Evolutionary conservation across 2,797 vertebrate species (phyloP).

Genomic region (Synanceia verrucosa): DNA sequence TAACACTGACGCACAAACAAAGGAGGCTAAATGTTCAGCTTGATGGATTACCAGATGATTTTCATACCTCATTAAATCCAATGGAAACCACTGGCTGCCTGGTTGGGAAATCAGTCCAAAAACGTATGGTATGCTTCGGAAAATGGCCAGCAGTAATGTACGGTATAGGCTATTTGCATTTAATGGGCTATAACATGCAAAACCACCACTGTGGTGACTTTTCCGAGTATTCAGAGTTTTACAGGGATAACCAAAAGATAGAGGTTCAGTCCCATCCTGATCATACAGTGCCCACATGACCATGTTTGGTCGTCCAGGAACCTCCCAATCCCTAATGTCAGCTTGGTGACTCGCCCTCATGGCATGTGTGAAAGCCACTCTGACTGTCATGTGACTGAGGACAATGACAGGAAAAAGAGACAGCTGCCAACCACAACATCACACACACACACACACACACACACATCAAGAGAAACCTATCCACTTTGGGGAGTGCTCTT

Average conservation of each 20-base stretch:
- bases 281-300: constrained; percentile 41
- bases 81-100: constrained; percentile 27
- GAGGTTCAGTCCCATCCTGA: not conserved
- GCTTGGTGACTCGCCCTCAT: constrained; percentile 67
- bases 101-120: constrained; percentile 29
- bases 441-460: constrained; percentile 32
- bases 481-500: constrained; percentile 29
- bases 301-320: constrained; percentile 61
- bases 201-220: constrained; percentile 18
- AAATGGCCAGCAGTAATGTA: not conserved
- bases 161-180: constrained; percentile 16
- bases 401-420: constrained; percentile 78
- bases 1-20: constrained; percentile 25
- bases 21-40: constrained; percentile 15
- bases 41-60: constrained; percentile 42
- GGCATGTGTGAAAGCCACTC: constrained; percentile 76
- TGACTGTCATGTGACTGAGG: constrained; percentile 67
- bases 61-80: constrained; percentile 35
- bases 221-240: constrained; percentile 19
- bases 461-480: constrained; percentile 28
- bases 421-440: constrained; percentile 72
- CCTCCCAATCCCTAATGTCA: constrained; percentile 65
- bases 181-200: constrained; percentile 28
- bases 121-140: constrained; percentile 1
- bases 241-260: constrained; percentile 8